A percentile compares a stretch with the other conserved stretches of the same genome.
Conservation (phyloP, 2,797 vertebrate genomes). For the Gymnothorax reevesii region DNA sequence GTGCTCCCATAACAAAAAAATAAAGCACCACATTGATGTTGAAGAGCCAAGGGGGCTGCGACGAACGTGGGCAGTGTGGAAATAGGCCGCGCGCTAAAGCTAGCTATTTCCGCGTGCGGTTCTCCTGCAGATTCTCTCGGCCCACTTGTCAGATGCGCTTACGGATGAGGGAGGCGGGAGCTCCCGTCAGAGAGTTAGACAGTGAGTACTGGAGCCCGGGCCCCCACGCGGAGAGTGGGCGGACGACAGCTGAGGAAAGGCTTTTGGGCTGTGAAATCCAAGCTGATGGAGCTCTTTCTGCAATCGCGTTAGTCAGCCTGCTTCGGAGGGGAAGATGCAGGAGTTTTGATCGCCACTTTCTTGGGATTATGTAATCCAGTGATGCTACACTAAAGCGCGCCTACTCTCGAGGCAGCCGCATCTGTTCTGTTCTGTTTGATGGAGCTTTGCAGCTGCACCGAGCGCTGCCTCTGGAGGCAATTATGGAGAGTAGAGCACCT, state of each 20-base stretch:
- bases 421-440: background rate
- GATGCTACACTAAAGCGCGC: background rate
- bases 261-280: background rate
- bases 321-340: background rate
- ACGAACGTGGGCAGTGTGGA: background rate
- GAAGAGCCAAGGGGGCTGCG: background rate
- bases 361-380: background rate
- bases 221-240: conserved; percentile 16
- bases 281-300: background rate
- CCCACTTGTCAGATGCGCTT: conserved; percentile 15
- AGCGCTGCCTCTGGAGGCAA: background rate
- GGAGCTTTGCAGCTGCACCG: background rate
- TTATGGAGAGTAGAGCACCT: background rate
- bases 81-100: background rate
- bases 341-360: background rate
- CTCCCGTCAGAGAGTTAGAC: background rate
- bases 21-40: background rate
- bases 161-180: background rate
- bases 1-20: background rate
- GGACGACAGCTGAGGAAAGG: background rate
- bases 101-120: background rate
- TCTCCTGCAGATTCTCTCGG: background rate
- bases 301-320: background rate
- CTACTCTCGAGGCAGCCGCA: background rate
- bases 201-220: background rate